phyloP scores from a whole-genome alignment of 2,113 vertebrate genomes.

The Chionodraco myersi region DNA sequence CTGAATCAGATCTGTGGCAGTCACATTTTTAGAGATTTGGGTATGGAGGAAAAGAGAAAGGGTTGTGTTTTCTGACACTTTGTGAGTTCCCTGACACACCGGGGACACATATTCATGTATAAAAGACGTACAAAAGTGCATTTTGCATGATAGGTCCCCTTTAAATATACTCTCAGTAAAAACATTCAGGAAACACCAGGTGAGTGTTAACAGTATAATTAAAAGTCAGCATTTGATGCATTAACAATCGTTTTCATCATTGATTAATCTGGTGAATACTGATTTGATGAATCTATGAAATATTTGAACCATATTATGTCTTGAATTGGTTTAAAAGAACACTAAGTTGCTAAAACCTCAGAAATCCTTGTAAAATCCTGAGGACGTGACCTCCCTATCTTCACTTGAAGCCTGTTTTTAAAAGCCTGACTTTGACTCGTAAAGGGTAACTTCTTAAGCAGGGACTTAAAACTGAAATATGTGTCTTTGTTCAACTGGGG shows the following conservation, averaged over 20 bases:
- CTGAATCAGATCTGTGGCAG: too few relatives aligned
- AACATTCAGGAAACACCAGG: not conserved
- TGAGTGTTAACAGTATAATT: not conserved
- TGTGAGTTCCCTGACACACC: too few relatives aligned
- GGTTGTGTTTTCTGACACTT: too few relatives aligned
- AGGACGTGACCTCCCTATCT: not conserved
- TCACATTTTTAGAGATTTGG: too few relatives aligned
- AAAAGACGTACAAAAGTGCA: too few relatives aligned
- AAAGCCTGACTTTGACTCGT: not conserved
- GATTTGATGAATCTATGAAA: not conserved
- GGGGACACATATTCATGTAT: too few relatives aligned
- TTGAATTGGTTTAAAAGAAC: not conserved
- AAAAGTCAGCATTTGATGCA: not conserved
- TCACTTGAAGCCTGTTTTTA: not conserved
- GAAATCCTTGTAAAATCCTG: not conserved
- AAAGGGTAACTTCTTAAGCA: not conserved
- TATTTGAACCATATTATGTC: not conserved
- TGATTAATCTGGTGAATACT: not conserved
- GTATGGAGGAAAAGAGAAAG: too few relatives aligned
- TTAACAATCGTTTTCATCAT: not conserved
- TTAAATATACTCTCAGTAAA: not conserved
- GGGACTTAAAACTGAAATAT: not conserved
- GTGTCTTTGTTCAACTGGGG: not conserved
- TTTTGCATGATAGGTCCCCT: too few relatives aligned
- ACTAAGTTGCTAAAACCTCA: not conserved